Evolutionary conservation across 1,140 invertebrate genomes (phyloP).

Genomic region (Platorchestia sp.): DNA sequence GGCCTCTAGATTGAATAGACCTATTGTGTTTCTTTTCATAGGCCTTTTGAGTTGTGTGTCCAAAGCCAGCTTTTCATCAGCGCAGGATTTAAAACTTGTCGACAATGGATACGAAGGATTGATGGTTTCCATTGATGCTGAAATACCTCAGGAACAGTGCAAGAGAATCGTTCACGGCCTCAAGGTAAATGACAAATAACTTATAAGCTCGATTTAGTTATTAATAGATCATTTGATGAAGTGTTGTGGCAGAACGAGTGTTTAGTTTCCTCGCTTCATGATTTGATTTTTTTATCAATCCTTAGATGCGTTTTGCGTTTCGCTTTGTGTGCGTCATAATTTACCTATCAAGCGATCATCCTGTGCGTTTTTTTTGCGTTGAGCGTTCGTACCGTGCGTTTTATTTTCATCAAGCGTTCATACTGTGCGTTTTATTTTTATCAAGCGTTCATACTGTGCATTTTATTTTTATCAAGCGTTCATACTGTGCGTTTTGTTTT

Average conservation of each 20-base stretch:
- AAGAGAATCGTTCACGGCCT: slow-evolving; percentile 61
- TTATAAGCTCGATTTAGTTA: background rate
- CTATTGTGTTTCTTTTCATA: background rate
- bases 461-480: background rate
- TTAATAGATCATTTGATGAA: background rate
- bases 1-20: background rate
- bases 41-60: slow-evolving; percentile 8
- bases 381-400: too few relatives aligned
- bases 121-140: slow-evolving; percentile 59
- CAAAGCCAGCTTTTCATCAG: background rate
- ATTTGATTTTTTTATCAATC: too few relatives aligned
- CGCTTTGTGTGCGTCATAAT: too few relatives aligned
- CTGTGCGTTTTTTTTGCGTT: too few relatives aligned
- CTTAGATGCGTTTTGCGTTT: too few relatives aligned
- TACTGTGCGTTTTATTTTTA: background rate
- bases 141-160: slow-evolving; percentile 61
- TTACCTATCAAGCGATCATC: too few relatives aligned
- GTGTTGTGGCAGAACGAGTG: background rate
- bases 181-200: slow-evolving; percentile 56
- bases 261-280: background rate
- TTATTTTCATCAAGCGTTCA: too few relatives aligned
- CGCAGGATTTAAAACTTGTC: slow-evolving; percentile 57
- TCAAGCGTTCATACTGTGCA: background rate
- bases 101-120: slow-evolving; percentile 64
- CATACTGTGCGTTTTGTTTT: too few relatives aligned